Evolutionary conservation across 2,797 vertebrate species (phyloP).

Genomic region (Artibeus lituratus): DNA sequence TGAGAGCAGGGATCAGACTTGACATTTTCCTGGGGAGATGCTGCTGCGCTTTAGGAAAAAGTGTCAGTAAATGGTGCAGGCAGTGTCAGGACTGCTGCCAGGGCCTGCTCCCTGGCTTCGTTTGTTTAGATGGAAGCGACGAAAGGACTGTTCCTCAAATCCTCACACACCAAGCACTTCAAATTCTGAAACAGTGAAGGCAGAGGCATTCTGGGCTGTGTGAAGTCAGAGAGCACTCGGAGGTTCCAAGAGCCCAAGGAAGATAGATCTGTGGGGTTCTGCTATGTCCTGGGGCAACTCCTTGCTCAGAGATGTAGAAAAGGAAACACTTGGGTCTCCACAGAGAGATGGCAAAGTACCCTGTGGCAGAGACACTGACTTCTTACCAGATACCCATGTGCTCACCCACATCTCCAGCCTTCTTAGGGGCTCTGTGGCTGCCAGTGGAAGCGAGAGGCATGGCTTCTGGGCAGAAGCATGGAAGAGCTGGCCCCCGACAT

Average conservation of each 20-base stretch:
- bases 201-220: neutral
- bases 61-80: neutral
- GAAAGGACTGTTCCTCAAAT: neutral
- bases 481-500: neutral
- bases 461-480: neutral
- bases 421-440: neutral
- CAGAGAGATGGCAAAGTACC: neutral
- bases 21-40: neutral
- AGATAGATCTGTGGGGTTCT: neutral
- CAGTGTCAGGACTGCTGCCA: neutral
- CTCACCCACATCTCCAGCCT: neutral
- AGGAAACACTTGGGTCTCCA: neutral
- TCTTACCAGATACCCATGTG: neutral
- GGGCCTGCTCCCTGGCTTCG: neutral
- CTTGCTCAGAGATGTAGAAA: neutral
- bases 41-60: neutral
- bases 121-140: neutral
- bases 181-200: neutral
- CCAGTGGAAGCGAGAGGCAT: neutral
- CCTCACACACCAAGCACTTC: neutral
- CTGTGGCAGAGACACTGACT: neutral
- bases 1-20: neutral
- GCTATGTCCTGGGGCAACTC: neutral
- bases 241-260: neutral
- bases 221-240: neutral